Evolutionary conservation across 2,113 vertebrate genomes (phyloP).

Genomic region (Ramphastos sulfuratus): DNA sequence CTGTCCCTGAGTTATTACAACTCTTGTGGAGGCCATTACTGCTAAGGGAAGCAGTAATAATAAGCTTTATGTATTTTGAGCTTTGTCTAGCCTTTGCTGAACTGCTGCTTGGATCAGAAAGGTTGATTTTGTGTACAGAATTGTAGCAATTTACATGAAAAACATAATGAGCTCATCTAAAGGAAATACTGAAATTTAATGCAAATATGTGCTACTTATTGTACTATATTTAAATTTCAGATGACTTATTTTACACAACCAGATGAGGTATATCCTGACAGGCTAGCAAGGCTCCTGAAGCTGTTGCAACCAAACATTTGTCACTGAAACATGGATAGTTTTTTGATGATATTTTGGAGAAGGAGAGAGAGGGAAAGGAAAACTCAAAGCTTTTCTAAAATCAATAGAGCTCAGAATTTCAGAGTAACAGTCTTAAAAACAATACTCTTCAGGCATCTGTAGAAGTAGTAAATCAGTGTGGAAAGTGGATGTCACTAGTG

Average conservation of each 20-base stretch:
- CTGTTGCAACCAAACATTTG: neutral
- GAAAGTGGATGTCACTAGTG: neutral
- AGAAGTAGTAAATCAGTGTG: neutral
- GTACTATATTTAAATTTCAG: neutral
- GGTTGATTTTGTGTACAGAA: neutral
- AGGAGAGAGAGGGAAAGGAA: neutral
- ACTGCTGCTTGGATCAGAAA: neutral
- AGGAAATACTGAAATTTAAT: neutral
- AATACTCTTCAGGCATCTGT: neutral
- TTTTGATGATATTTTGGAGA: neutral
- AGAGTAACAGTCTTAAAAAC: neutral
- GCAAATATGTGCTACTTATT: neutral
- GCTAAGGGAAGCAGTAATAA: neutral
- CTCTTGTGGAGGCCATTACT: neutral
- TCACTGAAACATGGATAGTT: neutral
- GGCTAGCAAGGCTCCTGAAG: neutral
- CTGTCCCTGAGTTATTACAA: neutral
- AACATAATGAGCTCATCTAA: neutral
- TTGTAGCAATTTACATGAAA: neutral
- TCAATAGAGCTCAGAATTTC: neutral
- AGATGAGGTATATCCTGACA: slow-evolving; percentile 5
- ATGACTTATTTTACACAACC: neutral
- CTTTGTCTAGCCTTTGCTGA: neutral
- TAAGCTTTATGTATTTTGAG: neutral
- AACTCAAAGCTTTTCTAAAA: neutral